Conservation (phyloP, 2,797 vertebrate genomes). For the Spatula versicolor region DNA sequence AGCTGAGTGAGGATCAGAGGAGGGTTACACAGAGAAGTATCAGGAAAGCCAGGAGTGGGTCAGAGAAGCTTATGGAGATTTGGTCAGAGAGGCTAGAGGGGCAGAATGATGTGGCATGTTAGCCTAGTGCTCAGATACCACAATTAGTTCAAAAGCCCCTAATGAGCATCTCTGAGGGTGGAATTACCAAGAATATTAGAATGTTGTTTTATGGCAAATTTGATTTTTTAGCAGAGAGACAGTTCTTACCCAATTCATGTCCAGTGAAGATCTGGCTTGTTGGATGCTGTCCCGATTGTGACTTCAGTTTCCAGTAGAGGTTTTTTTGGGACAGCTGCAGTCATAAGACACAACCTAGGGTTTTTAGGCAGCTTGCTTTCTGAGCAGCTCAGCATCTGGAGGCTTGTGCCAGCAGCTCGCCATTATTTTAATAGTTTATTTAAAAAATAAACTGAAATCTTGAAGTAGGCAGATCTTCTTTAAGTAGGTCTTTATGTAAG, state of each 20-base stretch:
- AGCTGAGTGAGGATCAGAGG: slow-evolving; percentile 24
- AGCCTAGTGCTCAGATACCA: background rate
- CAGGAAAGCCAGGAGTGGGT: slow-evolving; percentile 26
- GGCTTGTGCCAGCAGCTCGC: background rate
- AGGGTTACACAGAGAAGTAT: slow-evolving; percentile 22
- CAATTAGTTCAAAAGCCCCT: slow-evolving; percentile 4
- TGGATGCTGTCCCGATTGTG: background rate
- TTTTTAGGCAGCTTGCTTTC: slow-evolving; percentile 10
- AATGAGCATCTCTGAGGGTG: background rate
- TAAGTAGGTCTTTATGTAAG: background rate
- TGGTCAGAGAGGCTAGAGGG: background rate
- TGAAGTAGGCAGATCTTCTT: background rate
- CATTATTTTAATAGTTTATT: background rate
- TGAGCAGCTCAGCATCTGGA: background rate
- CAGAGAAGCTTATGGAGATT: slow-evolving; percentile 40
- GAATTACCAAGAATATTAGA: background rate
- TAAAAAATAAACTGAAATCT: background rate
- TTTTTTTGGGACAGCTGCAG: slow-evolving; percentile 2
- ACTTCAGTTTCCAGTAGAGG: background rate
- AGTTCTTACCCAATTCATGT: background rate
- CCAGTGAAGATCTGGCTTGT: background rate
- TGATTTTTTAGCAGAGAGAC: background rate
- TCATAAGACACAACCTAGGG: background rate
- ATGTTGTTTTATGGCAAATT: background rate
- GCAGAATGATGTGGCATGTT: background rate